Percentiles rank a stretch among this genome's conserved stretches.
These are phyloP conservation scores for Campoletis sonorensis DNA, from an alignment of 1,140 invertebrate species.

Conservation along the genomic window DNA sequence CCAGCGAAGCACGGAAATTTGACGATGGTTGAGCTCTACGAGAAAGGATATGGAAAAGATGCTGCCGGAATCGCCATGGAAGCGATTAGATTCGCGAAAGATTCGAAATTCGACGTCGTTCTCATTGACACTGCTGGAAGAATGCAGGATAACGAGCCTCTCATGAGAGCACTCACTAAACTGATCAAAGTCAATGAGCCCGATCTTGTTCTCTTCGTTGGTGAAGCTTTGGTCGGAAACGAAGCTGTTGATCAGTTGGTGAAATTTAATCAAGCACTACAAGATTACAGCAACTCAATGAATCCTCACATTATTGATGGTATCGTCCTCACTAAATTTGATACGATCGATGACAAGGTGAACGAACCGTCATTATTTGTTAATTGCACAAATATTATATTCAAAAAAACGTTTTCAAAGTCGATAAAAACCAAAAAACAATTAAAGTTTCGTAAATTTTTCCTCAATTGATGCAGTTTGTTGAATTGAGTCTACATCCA, in stretches of 20 bases:
- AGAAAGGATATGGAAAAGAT: constrained; percentile 99
- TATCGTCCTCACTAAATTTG: constrained; percentile 98
- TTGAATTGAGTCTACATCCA: too few relatives aligned
- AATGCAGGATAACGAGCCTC: constrained; percentile 99
- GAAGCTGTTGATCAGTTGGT: constrained; percentile 99
- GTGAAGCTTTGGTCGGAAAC: constrained; percentile 99
- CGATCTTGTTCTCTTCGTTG: constrained; percentile 98
- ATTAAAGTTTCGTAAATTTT: too few relatives aligned
- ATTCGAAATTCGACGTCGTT: constrained; percentile 92
- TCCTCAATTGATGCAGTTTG: too few relatives aligned
- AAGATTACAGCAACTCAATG: constrained; percentile 88
- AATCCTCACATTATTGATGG: constrained; percentile 97
- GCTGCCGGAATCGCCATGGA: constrained; percentile 98
- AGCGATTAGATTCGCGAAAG: constrained; percentile 92
- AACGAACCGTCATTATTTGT: too few relatives aligned
- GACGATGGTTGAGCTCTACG: constrained; percentile 95
- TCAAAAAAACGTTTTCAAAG: too few relatives aligned
- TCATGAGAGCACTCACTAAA: constrained; percentile 98
- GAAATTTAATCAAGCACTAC: constrained; percentile 98
- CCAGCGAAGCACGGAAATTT: constrained; percentile 82
- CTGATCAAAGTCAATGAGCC: constrained; percentile 94
- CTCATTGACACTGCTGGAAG: constrained; percentile 98
- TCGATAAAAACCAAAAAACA: too few relatives aligned
- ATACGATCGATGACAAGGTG: constrained; percentile 99
- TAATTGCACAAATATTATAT: too few relatives aligned